Evolutionary conservation across 2,797 vertebrate genomes (phyloP), one percentile per base, ranked within the genome.

Genomic region (Sebastes dallii): DNA sequence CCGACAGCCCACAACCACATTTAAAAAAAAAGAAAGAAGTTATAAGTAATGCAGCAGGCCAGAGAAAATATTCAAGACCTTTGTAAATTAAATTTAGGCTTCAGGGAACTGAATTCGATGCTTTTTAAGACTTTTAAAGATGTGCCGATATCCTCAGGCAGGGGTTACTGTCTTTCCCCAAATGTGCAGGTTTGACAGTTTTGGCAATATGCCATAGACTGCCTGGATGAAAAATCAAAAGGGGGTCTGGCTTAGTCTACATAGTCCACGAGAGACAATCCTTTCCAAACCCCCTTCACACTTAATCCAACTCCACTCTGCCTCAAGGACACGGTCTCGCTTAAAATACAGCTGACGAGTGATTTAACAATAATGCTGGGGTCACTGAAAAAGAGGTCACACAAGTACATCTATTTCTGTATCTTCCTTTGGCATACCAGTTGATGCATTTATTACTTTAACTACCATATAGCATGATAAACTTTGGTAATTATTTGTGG

Each of bases 401-500:
- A 34, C 16, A 55, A 59, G 65, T 46, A 1, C 20, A 10, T 71
- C 46, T 56, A 54, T 20, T 75, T 60, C 16, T n/a, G 66, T 27
- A 39, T 59, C 39, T 54, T 61, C 5, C 5, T 67, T 20, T 52
- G 46, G 32, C 27, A 24, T 2, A 29, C 27, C 27, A 74, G 36
- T 9, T 58, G n/a, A 72, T 79, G 30, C 24, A 24, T 78, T 27
- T 62, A n/a, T 30, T 66, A 52, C 73, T 70, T 58, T 2, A 42
- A 62, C 50, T 24, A 62, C 22, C 22, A 8, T 46, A 36, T 11
- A 72, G 39, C 80, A 61, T 54, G 60, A 74, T 75, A 16, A 16
- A 69, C 66, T 3, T 39, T 54, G 56, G 69, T 72, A 74, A 81
- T 87, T 56, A 75, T 79, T 81, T 62, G 56, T 66, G 34, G 66